These are phyloP conservation scores for Symphodus melops DNA, from an alignment of 2,113 vertebrate genomes.

Conservation along the genomic window DNA sequence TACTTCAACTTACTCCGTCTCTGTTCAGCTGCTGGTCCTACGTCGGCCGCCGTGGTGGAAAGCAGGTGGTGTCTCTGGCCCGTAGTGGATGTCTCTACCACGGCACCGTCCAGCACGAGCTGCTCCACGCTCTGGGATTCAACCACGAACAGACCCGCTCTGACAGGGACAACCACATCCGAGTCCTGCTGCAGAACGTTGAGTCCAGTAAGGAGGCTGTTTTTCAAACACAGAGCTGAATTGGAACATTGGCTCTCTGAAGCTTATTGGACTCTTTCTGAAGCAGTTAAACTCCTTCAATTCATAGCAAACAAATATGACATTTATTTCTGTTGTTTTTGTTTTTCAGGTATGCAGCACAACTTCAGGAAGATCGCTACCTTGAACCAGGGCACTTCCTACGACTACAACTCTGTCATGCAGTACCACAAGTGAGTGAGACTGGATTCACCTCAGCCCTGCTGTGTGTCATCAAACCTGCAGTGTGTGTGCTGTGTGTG, in stretches of 20 bases:
- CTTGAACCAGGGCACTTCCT: constrained; percentile 73
- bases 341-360: constrained; percentile 50
- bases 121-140: constrained; percentile 81
- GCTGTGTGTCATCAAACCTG: neutral
- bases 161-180: constrained; percentile 76
- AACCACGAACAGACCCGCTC: constrained; percentile 81
- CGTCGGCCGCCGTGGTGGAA: constrained; percentile 60
- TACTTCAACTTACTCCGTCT: neutral
- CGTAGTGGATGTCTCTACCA: constrained; percentile 68
- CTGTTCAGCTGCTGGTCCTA: constrained; percentile 75
- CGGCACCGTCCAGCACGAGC: constrained; percentile 74
- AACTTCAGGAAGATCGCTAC: constrained; percentile 72
- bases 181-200: constrained; percentile 7
- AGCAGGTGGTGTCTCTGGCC: constrained; percentile 75
- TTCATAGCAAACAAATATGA: neutral
- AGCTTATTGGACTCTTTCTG: no score
- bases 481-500: no score
- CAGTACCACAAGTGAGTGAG: constrained; percentile 73
- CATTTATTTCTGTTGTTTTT: neutral
- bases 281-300: no score
- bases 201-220: neutral
- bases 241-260: no score
- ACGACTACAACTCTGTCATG: constrained; percentile 81
- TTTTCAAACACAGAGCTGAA: neutral
- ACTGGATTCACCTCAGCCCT: neutral